Base-by-base conservation (phyloP, 2,113 vertebrate genomes). In the Tetrax tetrax region DNA sequence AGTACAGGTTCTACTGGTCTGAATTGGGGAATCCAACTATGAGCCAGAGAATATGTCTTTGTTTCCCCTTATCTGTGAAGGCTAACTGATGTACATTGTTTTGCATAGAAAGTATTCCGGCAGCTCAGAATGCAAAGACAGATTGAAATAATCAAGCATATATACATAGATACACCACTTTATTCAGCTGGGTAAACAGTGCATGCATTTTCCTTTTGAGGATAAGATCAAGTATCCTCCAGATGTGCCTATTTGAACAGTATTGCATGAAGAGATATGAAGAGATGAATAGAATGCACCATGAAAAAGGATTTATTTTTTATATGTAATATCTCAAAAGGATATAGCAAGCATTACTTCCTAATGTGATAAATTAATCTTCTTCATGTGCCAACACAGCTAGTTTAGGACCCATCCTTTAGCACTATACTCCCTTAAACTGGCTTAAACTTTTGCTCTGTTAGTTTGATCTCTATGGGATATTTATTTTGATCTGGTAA, bases 401-500 rank as follows among this genome's bases (percentile, higher is more conserved):
- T 82, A 41, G 57, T 68, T 95, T 66, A 64, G 54, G 35, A 84
- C 72, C 4, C 53, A 25, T 76, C 12, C 19, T 76, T 33, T 53
- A 74, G 25, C 33, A 63, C 78, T 90, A 64, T 77, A 53, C 65
- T 54, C 23, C 50, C 41, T 96, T 95, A 96, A 95, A 95, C 13
- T 77, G 35, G 33, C 25, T 94, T 56, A 93, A 89, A 75, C 20
- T 96, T 97, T 95, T 92, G 38, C 76, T 95, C n/a, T 81, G 6
- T 89, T 94, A 90, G 69, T 87, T 94, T 93, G 33, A 82, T 18
- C 92, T 95, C 51, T 87, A 29, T 5, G 10, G 59, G 66, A 54
- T 96, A 92, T 96, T 96, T 97, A 94, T 96, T 98, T 97, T 96
- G 75, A 89, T 95, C 54, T 78, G 28, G 65, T 96, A 97, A 97